Base-by-base conservation (phyloP, 2,888 invertebrate genomes). In the Acleris holmiana region DNA sequence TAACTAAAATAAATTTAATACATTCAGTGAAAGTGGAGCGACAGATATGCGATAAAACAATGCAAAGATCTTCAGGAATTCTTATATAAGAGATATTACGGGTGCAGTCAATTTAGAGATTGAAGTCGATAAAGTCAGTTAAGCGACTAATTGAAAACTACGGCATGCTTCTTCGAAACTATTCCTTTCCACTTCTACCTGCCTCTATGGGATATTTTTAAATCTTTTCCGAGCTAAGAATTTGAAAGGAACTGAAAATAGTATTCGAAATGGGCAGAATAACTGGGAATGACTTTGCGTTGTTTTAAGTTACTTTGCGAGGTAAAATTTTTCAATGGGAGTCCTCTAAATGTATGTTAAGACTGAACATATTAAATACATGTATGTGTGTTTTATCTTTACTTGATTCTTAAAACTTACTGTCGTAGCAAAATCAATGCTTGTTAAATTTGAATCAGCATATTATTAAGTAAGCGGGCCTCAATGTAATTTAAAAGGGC, bases 91-190 rank as follows among this genome's bases (percentile, higher is more conserved):
- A 47, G n/a, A n/a, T n/a, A n/a, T n/a, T 46, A 51, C 44, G 51
- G 40, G 51, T 29, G 50, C 63, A 63, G 46, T 57, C 63, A 40
- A 63, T 63, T 53, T 54, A 47, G 15, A 57, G 51, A 63, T 58
- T 57, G 57, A 46, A 57, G 51, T 41, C 51, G 51, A 53, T 51
- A 58, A 76, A 76, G 73, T 74, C 74, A 76, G 72, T 73, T 63
- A 71, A 72, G 73, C 76, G 71, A 74, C 76, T 82, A 83, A 83
- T 83, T 83, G 79, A 77, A 82, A 80, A 73, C 68, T 73, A 77
- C 77, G 76, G 73, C 68, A 72, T 67, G 73, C 64, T 73, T 71
- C 67, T 67, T 61, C 67, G 69, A 67, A 74, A 74, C 74, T 69
- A 74, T 72, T 72, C 63, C 69, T 69, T 68, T 68, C 51, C 67